Conservation (phyloP, 2,888 invertebrate genomes). For the Hypomecis punctinalis region DNA sequence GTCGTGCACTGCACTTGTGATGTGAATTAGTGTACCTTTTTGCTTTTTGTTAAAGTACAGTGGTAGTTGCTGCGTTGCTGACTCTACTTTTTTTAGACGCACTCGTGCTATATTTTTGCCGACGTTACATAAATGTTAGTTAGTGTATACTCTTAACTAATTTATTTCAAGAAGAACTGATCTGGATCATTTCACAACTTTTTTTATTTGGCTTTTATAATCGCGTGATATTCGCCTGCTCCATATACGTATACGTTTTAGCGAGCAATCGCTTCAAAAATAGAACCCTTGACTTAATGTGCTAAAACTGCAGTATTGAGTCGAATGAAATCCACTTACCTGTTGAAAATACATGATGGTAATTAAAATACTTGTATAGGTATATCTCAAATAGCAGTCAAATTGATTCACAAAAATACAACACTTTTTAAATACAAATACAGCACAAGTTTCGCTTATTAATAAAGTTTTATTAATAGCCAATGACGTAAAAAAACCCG, state of each 20-base stretch:
- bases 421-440: constrained; percentile 2
- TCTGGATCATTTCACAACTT: no score
- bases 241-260: neutral
- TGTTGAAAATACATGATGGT: no score
- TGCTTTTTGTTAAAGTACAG: neutral
- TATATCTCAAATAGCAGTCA: no score
- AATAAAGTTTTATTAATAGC: constrained; percentile 2
- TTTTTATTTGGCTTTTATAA: no score
- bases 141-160: no score
- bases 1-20: constrained; percentile 13
- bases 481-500: constrained; percentile 2
- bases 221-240: no score
- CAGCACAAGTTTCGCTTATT: constrained; percentile 8
- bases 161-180: no score
- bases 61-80: constrained; percentile 12
- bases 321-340: no score
- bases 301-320: no score
- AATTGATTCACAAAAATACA: neutral
- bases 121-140: neutral
- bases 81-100: neutral
- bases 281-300: no score
- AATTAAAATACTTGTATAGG: no score
- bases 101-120: constrained; percentile 1
- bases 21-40: constrained; percentile 10
- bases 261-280: neutral